These are phyloP conservation scores for Bombus difficillimus DNA, from an alignment of 1,140 invertebrate species.

Conservation along the genomic window DNA sequence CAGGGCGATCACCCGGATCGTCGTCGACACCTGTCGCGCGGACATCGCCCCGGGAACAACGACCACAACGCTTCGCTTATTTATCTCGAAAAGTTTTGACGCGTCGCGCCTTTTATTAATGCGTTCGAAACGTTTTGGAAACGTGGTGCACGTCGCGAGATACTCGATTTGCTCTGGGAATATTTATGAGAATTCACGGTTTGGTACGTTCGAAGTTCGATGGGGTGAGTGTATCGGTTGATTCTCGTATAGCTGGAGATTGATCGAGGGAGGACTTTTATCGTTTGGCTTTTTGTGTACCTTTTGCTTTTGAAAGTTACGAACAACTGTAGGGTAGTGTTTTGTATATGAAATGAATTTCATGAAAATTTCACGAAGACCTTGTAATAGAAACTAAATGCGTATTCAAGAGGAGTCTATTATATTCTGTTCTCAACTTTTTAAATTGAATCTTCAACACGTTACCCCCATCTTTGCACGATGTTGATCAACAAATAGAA, in stretches of 20 bases:
- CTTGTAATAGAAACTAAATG: no score
- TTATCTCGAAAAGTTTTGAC: conserved; percentile 25
- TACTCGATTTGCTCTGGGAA: not conserved
- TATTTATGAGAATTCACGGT: not conserved
- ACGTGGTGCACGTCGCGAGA: not conserved
- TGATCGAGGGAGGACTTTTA: not conserved
- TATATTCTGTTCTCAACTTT: no score
- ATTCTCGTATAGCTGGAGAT: not conserved
- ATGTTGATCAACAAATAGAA: no score
- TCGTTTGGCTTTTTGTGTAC: not conserved
- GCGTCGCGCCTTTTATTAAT: conserved; percentile 5
- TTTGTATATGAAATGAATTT: no score
- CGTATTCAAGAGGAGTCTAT: no score
- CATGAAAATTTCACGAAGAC: no score
- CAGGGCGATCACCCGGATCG: conserved; percentile 17
- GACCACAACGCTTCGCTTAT: not conserved
- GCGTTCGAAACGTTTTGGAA: not conserved
- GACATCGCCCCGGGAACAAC: not conserved
- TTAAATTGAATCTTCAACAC: no score
- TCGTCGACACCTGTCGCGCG: conserved; percentile 43
- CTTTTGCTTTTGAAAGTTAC: not conserved
- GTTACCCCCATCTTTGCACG: no score
- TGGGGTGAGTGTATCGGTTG: not conserved
- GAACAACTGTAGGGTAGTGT: not conserved
- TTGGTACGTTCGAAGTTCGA: not conserved